Evolutionary conservation across 1,140 invertebrate genomes (phyloP).

Genomic region (Orius insidiosus): DNA sequence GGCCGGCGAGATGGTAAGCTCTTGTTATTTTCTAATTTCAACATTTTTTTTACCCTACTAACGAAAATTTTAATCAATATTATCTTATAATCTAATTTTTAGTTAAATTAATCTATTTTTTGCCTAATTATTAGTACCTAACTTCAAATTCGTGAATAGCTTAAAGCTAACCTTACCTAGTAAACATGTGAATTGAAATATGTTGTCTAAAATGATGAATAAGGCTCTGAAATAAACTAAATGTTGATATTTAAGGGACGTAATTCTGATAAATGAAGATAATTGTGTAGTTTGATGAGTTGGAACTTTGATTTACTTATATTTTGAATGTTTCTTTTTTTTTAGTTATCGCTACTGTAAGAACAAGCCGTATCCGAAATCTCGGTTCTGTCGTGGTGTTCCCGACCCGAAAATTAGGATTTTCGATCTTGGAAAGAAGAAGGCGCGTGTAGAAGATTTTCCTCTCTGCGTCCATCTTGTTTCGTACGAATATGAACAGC

Average conservation of each 20-base stretch:
- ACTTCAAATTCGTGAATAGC: too few relatives aligned
- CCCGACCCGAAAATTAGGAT: constrained; percentile 98
- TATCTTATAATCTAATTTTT: neutral
- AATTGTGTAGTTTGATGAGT: neutral
- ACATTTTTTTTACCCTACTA: neutral
- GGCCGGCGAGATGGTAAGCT: constrained; percentile 22
- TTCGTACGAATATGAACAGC: constrained; percentile 98
- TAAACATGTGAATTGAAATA: neutral
- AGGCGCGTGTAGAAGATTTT: constrained; percentile 92
- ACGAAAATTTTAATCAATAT: neutral
- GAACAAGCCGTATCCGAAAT: constrained; percentile 99
- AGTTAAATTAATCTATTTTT: too few relatives aligned
- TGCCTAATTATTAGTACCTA: too few relatives aligned
- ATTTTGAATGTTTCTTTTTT: constrained; percentile 2
- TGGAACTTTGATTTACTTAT: neutral
- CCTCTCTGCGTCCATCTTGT: constrained; percentile 94
- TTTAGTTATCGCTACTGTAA: constrained; percentile 94
- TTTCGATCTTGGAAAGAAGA: constrained; percentile 98
- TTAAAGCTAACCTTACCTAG: neutral
- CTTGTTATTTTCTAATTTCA: neutral
- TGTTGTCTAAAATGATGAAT: neutral
- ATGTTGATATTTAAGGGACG: neutral
- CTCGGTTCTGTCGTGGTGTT: constrained; percentile 97
- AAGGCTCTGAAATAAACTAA: neutral
- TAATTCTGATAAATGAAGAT: constrained; percentile 4